Conservation (phyloP, 2,113 vertebrate species). For the Labrus mixtus region DNA sequence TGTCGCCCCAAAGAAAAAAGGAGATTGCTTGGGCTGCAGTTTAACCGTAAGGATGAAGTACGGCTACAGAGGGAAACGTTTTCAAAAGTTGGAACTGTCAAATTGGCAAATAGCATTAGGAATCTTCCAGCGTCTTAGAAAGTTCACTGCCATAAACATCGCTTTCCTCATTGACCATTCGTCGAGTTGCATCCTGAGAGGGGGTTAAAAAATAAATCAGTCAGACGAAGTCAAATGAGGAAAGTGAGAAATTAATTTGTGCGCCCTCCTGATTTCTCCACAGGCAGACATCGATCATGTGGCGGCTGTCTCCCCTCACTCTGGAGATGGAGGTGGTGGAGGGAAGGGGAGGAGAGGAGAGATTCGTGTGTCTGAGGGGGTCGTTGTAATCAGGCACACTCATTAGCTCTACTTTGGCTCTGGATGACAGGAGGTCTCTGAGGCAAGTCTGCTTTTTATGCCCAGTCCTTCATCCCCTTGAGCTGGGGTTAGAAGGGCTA, state of each 20-base stretch:
- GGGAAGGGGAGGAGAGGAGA: conserved; percentile 48
- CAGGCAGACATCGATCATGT: conserved; percentile 84
- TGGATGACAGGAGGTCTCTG: conserved; percentile 78
- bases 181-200: conserved; percentile 61
- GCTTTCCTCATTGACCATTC: conserved; percentile 54
- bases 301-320: conserved; percentile 75
- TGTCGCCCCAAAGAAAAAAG: neutral
- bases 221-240: conserved; percentile 81
- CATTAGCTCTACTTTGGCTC: conserved; percentile 81
- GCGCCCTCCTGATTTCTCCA: conserved; percentile 83
- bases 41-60: conserved; percentile 14
- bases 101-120: neutral
- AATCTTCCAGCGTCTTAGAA: conserved; percentile 16
- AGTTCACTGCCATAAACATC: conserved; percentile 31
- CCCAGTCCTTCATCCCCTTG: conserved; percentile 71
- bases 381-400: conserved; percentile 81
- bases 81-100: conserved; percentile 32
- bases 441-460: conserved; percentile 74
- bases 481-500: conserved; percentile 63
- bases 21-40: conserved; percentile 4
- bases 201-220: conserved; percentile 77
- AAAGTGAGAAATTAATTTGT: conserved; percentile 85
- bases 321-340: conserved; percentile 70
- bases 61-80: conserved; percentile 7
- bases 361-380: conserved; percentile 79